Conservation (phyloP, 2,797 vertebrate genomes). For the Delichon dasypus region DNA sequence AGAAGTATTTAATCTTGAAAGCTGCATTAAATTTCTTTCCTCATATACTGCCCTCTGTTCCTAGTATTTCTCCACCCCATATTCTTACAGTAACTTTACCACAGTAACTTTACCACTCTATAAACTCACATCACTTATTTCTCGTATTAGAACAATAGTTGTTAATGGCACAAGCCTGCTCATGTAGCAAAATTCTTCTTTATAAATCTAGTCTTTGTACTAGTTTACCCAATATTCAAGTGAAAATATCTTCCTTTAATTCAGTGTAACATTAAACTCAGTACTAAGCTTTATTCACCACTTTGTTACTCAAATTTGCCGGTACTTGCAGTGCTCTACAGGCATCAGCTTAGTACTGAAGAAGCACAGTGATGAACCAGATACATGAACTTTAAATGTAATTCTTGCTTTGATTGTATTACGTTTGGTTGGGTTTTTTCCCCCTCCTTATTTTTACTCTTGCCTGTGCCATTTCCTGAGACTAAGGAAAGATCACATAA, state of each 20-base stretch:
- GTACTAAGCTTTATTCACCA: background rate
- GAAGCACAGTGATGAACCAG: background rate
- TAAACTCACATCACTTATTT: background rate
- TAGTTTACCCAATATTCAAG: background rate
- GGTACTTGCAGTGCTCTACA: background rate
- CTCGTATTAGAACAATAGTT: accelerated
- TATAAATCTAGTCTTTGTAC: background rate
- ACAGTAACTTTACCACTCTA: background rate
- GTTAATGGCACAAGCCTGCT: background rate
- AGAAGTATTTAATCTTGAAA: background rate
- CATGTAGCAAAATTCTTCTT: background rate
- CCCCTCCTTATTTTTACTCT: background rate
- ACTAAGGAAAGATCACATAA: background rate
- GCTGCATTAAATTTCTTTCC: background rate
- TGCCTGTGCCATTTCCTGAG: background rate
- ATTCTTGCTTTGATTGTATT: background rate
- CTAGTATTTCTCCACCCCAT: background rate
- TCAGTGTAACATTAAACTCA: background rate
- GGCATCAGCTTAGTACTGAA: background rate
- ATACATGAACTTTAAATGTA: background rate
- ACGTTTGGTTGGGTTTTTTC: accelerated
- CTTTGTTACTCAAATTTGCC: background rate
- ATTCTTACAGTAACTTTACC: background rate
- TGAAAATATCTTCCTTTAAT: background rate
- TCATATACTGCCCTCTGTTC: background rate